A percentile compares a stretch with the other conserved stretches of the same genome.
phyloP scores from a whole-genome alignment of 2,888 invertebrate genomes.

The Temnothorax unifasciatus region DNA sequence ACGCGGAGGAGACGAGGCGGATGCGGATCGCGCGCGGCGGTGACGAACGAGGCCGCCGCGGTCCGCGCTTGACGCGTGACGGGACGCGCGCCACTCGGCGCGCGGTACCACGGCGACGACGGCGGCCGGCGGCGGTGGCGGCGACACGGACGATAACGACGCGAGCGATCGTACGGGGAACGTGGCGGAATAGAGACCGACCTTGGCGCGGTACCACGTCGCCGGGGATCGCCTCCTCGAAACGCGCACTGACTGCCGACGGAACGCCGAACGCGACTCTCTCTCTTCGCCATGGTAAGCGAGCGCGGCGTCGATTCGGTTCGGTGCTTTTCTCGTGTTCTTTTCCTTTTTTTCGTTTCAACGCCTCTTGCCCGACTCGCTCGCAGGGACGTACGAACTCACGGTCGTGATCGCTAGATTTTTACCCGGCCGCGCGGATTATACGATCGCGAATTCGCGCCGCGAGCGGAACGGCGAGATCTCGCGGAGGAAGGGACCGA shows the following conservation, averaged over 20 bases:
- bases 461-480: background rate
- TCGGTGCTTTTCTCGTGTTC: background rate
- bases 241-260: constrained; percentile 34
- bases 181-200: constrained; percentile 33
- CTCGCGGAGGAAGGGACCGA: background rate
- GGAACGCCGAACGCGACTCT: constrained; percentile 9
- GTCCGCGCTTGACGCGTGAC: constrained; percentile 22
- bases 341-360: background rate
- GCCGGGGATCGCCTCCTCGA: constrained; percentile 27
- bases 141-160: constrained; percentile 46
- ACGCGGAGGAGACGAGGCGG: background rate
- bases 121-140: constrained; percentile 23
- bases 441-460: background rate
- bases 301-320: constrained; percentile 35
- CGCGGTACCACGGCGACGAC: constrained; percentile 30
- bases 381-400: constrained; percentile 17
- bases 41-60: background rate
- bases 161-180: constrained; percentile 45
- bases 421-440: background rate
- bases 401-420: constrained; percentile 17
- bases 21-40: background rate
- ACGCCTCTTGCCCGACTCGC: constrained; percentile 2
- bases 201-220: constrained; percentile 24
- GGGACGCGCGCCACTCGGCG: constrained; percentile 43
- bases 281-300: constrained; percentile 53